A percentile compares a stretch with the other conserved stretches of the same genome.
These are phyloP conservation scores for Calliopum simillimum DNA, from an alignment of 2,888 invertebrate genomes.

Conservation along the genomic window DNA sequence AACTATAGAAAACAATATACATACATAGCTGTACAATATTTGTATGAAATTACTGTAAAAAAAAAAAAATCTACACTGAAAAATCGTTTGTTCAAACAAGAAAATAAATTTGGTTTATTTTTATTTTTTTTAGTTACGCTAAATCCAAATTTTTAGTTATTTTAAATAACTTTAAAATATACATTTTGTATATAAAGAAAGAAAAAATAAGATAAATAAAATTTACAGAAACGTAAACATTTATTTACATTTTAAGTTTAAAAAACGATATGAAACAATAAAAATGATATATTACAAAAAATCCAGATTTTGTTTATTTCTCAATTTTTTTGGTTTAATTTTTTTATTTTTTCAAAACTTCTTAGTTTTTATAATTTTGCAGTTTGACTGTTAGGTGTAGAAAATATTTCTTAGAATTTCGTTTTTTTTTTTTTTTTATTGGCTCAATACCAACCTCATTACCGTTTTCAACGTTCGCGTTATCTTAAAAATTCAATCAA, in stretches of 20 bases:
- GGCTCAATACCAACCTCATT: too few relatives aligned
- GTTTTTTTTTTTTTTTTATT: too few relatives aligned
- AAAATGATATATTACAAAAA: constrained; percentile 32
- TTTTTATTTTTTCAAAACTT: neutral
- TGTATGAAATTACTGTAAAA: constrained; percentile 6
- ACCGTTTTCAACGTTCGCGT: too few relatives aligned
- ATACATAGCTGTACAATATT: constrained; percentile 10
- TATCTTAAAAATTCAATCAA: too few relatives aligned
- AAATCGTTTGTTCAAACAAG: neutral
- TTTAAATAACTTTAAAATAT: constrained; percentile 59
- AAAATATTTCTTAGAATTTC: too few relatives aligned
- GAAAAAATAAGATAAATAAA: constrained; percentile 8
- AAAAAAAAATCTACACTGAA: neutral
- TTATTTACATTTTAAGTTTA: constrained; percentile 37
- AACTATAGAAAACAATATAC: constrained; percentile 13
- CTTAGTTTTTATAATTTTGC: too few relatives aligned
- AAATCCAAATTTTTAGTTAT: constrained; percentile 53
- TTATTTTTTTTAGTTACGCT: constrained; percentile 32
- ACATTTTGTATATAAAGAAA: constrained; percentile 20
- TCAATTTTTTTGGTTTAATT: constrained; percentile 42
- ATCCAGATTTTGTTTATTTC: constrained; percentile 28
- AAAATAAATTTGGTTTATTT: constrained; percentile 18
- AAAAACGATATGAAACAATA: constrained; percentile 32
- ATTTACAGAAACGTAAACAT: constrained; percentile 5
- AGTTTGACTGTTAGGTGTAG: too few relatives aligned